These are phyloP conservation scores for Peucedramus taeniatus DNA, from an alignment of 2,113 vertebrate genomes.

Conservation along the genomic window DNA sequence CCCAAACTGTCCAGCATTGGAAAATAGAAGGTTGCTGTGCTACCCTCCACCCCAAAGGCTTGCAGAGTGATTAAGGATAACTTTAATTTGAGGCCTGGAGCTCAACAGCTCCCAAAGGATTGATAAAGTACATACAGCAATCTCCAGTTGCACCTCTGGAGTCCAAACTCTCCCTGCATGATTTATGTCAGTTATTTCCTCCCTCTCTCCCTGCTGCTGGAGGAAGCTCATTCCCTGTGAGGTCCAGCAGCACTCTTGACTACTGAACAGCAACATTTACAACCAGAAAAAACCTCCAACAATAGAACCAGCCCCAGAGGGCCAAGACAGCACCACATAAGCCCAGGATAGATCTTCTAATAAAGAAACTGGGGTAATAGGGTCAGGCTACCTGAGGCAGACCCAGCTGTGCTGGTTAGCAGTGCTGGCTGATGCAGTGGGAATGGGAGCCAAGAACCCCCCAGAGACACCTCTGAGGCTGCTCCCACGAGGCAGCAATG, in stretches of 20 bases:
- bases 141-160: slow-evolving; percentile 22
- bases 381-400: not conserved
- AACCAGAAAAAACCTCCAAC: not conserved
- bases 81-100: slow-evolving; percentile 37
- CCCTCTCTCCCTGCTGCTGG: not conserved
- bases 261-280: not conserved
- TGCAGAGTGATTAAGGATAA: slow-evolving; percentile 31
- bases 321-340: not conserved
- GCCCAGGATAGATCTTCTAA: not conserved
- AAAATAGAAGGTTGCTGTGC: not conserved
- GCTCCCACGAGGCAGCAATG: not conserved
- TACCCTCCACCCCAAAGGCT: not conserved
- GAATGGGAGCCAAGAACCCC: not conserved
- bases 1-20: not conserved
- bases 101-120: slow-evolving; percentile 19
- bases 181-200: slow-evolving; percentile 45
- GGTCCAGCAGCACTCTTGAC: not conserved
- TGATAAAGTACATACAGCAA: slow-evolving; percentile 45
- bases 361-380: not conserved
- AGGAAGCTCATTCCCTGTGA: not conserved
- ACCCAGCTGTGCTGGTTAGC: not conserved
- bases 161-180: not conserved
- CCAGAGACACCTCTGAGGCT: not conserved
- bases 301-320: not conserved
- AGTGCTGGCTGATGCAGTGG: not conserved